A percentile compares a stretch with the other conserved stretches of the same genome.
These are phyloP conservation scores for Beris chalybata DNA, from an alignment of 2,888 invertebrate genomes.

Conservation along the genomic window DNA sequence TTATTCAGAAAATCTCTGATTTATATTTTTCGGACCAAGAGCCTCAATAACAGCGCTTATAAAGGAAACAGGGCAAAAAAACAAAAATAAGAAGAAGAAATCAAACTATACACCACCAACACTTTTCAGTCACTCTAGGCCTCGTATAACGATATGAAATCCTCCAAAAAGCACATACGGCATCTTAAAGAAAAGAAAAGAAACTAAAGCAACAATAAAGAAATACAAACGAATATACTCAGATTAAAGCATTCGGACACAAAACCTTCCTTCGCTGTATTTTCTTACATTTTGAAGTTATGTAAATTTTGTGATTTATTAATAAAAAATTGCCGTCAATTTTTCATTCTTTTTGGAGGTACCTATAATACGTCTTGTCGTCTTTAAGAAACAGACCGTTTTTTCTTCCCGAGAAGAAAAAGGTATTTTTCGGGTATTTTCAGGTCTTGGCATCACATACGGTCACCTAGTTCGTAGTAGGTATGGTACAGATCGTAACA, in stretches of 20 bases:
- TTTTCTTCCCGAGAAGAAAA: constrained; percentile 19
- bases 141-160: constrained; percentile 18
- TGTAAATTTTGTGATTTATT: constrained; percentile 42
- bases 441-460: constrained; percentile 9
- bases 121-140: constrained; percentile 10
- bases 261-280: constrained; percentile 1
- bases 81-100: neutral
- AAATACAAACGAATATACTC: constrained; percentile 7
- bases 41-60: constrained; percentile 1
- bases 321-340: constrained; percentile 32
- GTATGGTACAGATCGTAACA: neutral
- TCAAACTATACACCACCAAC: constrained; percentile 11
- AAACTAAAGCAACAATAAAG: neutral
- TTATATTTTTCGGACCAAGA: constrained; percentile 33
- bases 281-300: constrained; percentile 39
- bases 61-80: neutral
- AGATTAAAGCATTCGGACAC: neutral
- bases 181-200: constrained; percentile 7
- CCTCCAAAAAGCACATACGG: constrained; percentile 12
- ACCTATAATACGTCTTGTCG: constrained; percentile 16
- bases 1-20: constrained; percentile 39
- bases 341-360: constrained; percentile 9
- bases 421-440: constrained; percentile 13
- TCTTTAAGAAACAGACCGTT: constrained; percentile 13
- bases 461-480: constrained; percentile 19